These are phyloP conservation scores for Anhinga anhinga DNA, from an alignment of 2,113 vertebrate species.

Conservation along the genomic window DNA sequence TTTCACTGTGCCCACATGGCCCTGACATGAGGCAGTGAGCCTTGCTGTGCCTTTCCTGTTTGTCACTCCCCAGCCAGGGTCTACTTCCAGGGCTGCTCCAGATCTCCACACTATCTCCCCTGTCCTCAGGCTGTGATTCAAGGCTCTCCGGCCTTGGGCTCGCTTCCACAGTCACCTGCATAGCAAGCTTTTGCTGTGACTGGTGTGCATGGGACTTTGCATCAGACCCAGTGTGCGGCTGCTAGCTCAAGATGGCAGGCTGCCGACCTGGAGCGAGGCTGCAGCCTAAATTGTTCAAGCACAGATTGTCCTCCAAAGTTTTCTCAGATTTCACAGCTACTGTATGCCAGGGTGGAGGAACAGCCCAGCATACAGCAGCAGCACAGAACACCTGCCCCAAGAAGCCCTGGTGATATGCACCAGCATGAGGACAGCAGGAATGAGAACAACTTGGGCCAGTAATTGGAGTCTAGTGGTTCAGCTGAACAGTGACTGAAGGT, in stretches of 20 bases:
- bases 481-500: background rate
- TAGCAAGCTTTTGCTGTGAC: background rate
- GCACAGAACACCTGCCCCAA: background rate
- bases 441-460: background rate
- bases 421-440: background rate
- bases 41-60: background rate
- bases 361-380: background rate
- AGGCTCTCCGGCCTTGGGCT: background rate
- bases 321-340: background rate
- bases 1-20: background rate
- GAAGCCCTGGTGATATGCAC: background rate
- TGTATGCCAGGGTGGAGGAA: background rate
- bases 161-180: fast-evolving
- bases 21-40: background rate
- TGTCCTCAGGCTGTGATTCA: background rate
- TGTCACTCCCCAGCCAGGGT: background rate
- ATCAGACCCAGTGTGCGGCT: background rate
- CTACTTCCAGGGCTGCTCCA: background rate
- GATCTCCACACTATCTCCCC: background rate
- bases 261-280: background rate
- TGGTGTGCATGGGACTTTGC: background rate
- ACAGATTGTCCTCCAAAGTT: background rate
- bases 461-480: background rate
- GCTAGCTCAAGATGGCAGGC: background rate
- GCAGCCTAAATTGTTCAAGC: background rate